phyloP scores from a whole-genome alignment of 2,797 vertebrate genomes.

The Nyctalus aviator region DNA sequence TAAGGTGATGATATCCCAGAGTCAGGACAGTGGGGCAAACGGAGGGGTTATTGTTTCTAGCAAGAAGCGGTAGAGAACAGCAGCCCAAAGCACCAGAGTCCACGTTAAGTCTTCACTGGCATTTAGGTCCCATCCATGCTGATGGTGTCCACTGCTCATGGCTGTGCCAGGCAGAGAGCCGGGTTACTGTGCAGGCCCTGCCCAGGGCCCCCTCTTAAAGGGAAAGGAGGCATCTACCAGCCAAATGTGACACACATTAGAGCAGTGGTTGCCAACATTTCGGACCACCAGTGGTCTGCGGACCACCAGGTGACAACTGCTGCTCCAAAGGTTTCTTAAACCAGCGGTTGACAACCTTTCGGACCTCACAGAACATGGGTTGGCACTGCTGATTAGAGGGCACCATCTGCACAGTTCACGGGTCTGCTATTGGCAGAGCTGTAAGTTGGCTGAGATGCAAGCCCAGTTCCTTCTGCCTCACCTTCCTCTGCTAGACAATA shows the following conservation, averaged over 20 bases:
- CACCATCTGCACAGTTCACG: rapidly evolving
- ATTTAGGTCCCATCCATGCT: too few species aligned
- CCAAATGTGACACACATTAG: rapidly evolving
- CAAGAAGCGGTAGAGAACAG: too few species aligned
- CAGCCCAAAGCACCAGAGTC: background rate
- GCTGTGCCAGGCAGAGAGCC: background rate
- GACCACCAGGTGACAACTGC: too few species aligned
- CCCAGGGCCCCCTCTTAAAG: background rate
- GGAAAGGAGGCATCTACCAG: background rate
- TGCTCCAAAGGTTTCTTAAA: too few species aligned
- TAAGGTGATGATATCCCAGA: rapidly evolving
- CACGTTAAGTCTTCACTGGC: background rate
- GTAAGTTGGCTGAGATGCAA: rapidly evolving
- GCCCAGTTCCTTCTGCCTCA: too few species aligned
- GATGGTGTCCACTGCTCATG: rapidly evolving
- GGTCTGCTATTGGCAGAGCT: background rate
- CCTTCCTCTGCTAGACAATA: background rate
- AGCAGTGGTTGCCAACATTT: too few species aligned
- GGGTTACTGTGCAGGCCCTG: too few species aligned
- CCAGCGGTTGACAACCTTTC: too few species aligned
- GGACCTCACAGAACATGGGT: too few species aligned
- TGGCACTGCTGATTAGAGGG: background rate
- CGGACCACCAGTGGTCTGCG: too few species aligned
- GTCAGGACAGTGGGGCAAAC: background rate
- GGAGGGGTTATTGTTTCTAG: background rate